Conservation (phyloP, 1,140 invertebrate species). For the Bombus huntii region DNA sequence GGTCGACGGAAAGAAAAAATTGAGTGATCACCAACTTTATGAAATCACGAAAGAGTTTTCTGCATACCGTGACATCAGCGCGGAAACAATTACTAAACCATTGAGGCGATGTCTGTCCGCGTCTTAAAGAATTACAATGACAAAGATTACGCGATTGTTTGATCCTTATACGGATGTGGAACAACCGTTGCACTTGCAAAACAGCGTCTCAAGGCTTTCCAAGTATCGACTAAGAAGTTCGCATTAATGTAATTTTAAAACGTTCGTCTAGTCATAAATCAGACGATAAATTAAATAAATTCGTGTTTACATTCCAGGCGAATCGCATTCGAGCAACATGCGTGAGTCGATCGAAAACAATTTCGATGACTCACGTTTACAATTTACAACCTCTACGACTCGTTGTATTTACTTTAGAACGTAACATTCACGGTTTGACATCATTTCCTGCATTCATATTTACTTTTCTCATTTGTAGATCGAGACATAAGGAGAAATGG, state of each 20-base stretch:
- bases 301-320: no score
- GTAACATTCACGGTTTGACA: no score
- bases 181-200: slow-evolving; percentile 4
- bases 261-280: background rate
- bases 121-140: slow-evolving; percentile 21
- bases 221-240: no score
- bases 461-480: slow-evolving; percentile 16
- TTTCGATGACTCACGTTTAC: background rate
- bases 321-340: background rate
- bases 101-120: background rate
- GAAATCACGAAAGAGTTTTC: slow-evolving; percentile 20
- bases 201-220: background rate
- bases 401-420: background rate
- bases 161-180: background rate
- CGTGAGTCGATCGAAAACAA: background rate
- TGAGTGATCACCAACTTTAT: background rate
- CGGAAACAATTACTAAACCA: slow-evolving; percentile 34
- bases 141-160: slow-evolving; percentile 19
- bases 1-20: slow-evolving; percentile 39
- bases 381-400: background rate
- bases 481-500: slow-evolving; percentile 82
- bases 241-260: background rate
- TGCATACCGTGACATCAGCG: slow-evolving; percentile 24
- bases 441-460: background rate
- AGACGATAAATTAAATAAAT: background rate